Conservation (phyloP, 2,888 invertebrate genomes). For the Leptopilina syphax region DNA sequence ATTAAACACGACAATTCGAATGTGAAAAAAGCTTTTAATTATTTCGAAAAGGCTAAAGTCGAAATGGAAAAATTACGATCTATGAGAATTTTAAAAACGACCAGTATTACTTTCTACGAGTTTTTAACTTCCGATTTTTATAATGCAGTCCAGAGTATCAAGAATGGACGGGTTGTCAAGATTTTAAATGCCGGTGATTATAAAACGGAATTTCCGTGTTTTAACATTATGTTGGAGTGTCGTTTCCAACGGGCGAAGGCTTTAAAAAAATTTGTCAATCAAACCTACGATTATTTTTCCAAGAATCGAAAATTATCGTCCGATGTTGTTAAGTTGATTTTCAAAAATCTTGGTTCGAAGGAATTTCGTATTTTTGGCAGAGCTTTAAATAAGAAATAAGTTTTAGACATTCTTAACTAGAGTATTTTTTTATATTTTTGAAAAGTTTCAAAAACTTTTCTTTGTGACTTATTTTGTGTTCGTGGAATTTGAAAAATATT, state of each 20-base stretch:
- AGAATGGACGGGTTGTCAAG: neutral
- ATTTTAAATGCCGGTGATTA: neutral
- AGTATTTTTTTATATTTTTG: no score
- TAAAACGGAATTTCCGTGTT: neutral
- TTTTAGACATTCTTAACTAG: neutral
- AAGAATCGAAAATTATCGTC: neutral
- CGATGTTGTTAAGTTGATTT: neutral
- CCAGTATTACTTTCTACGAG: neutral
- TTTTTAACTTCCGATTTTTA: neutral
- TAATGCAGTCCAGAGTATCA: neutral
- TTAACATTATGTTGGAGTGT: neutral
- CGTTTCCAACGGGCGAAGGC: neutral
- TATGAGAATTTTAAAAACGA: neutral
- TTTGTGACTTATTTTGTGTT: no score
- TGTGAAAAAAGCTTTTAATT: neutral
- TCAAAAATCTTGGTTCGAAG: neutral
- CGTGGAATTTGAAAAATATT: no score
- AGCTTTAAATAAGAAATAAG: neutral
- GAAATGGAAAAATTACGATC: neutral
- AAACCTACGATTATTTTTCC: neutral
- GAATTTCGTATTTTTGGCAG: neutral
- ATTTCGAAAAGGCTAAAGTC: neutral
- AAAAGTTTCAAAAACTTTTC: no score
- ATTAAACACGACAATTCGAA: neutral
- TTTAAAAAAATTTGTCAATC: neutral